Base-by-base conservation (phyloP, 2,888 invertebrate genomes). In the Bellardia bayeri region DNA sequence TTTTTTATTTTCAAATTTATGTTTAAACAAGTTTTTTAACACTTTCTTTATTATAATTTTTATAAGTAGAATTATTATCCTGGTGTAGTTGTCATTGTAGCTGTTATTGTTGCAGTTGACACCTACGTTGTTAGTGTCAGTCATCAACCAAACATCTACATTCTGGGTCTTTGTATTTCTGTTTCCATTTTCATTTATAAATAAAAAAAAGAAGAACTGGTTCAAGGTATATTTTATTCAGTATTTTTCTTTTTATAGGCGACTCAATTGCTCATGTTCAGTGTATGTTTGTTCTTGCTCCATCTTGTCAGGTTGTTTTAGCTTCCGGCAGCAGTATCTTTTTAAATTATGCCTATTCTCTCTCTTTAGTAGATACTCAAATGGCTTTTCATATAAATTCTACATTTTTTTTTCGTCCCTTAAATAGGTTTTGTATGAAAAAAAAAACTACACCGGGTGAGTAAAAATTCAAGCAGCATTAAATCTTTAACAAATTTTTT, bases 271-370 rank as follows among this genome's bases (percentile, higher is more conserved):
- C 54, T 69, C 30, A 54, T 71, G 49, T 14, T 45, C 13, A 11
- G 45, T 45, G 13, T 3, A 56, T 56, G 23, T 56, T 23, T 64
- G 66, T 71, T 71, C 51, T 37, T 30, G 1, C 72, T 61, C 8
- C 42, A 63, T 42, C n/a, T 40, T 71, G 68, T 33, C 61, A 71
- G 74, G 9, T 82, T 72, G 74, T 86, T 82, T 49, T 2, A 54
- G 82, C 82, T 82, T 82, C 79, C 82, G 75, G 69, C 69, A 75
- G 54, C 51, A 75, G 64, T 64, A 83, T 78, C 45, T 49, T 68
- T 86, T 63, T 61, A 80, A 86, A 79, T 82, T 51, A 54, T 82
- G 79, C 69, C 78, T 74, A 54, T 79, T 82, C 74, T 82, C n/a
- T 68, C 33, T 42, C 16, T 56, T 54, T 49, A 54, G 49, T 13